phyloP scores from a whole-genome alignment of 2,113 vertebrate species.

The Scopus umbretta region DNA sequence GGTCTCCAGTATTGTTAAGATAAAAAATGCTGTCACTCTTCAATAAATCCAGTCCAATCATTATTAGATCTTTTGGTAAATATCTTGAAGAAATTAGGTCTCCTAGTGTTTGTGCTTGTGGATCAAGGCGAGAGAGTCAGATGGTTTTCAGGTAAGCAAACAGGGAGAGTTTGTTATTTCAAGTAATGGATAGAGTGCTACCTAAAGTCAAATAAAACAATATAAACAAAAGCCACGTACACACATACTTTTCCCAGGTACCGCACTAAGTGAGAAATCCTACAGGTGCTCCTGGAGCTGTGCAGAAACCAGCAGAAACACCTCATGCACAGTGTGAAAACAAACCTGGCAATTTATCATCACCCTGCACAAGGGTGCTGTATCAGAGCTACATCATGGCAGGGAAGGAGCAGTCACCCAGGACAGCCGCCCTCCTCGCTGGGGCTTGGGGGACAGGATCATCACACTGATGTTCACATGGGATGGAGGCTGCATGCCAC shows the following conservation, averaged over 20 bases:
- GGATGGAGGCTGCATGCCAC: neutral
- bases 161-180: neutral
- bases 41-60: constrained; percentile 45
- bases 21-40: neutral
- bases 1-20: neutral
- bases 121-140: neutral
- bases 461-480: fast-evolving
- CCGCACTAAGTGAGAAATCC: neutral
- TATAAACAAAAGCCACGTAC: neutral
- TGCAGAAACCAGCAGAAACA: neutral
- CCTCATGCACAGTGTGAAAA: neutral
- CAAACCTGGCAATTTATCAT: neutral
- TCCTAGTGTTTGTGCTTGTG: neutral
- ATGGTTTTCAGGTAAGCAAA: neutral
- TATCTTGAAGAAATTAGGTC: constrained; percentile 22
- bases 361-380: fast-evolving
- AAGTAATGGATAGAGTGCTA: neutral
- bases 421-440: neutral
- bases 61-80: constrained; percentile 48
- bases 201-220: neutral
- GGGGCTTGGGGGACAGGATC: neutral
- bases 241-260: neutral
- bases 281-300: neutral
- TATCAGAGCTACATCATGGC: fast-evolving
- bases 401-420: fast-evolving